Evolutionary conservation across 2,888 invertebrate species (phyloP), one percentile per base, ranked within the genome.

Genomic region (Drosophila sordidula): DNA sequence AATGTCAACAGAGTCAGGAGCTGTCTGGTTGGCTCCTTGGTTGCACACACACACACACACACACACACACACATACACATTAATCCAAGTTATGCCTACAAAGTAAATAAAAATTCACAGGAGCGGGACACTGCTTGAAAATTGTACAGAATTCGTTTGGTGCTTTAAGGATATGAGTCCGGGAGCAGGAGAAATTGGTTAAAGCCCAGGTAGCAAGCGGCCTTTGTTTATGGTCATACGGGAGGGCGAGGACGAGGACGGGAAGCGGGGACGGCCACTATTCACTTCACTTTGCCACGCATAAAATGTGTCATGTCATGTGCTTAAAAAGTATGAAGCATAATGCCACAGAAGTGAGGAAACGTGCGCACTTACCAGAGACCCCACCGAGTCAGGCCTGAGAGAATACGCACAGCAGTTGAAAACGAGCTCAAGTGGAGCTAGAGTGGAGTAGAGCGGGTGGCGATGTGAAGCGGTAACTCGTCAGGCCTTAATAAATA

Each of bases 271-370:
- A 32, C 5, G 29, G 18, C 14, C 82, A 83, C 81, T 84, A 77
- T 71, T 75, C 87, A 71, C 70, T 75, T 72, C 54, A 67, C 81
- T 69, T 66, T 65, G 75, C 66, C 69, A 51, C 61, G 63, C 70
- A 71, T 78, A 70, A 84, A 79, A 74, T 78, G 85, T 81, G 82
- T 85, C 82, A 72, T 79, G 76, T 78, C 75, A 69, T 75, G 82
- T 78, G 71, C 73, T 87, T 78, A 56, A 85, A 71, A 78, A 78
- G 67, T 78, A 75, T 75, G 50, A 73, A 66, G 56, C 72, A 68
- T 76, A 65, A 68, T 76, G 58, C 56, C 58, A 50, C 65, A 55
- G 50, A 79, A 59, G 78, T 75, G 79, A 56, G 69, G 66, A 71
- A 66, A 79, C 67, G 65, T 76, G 80, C 52, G 49, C 61, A 68